Evolutionary conservation across 2,113 vertebrate species (phyloP).

Genomic region (Chiloscyllium plagiosum): DNA sequence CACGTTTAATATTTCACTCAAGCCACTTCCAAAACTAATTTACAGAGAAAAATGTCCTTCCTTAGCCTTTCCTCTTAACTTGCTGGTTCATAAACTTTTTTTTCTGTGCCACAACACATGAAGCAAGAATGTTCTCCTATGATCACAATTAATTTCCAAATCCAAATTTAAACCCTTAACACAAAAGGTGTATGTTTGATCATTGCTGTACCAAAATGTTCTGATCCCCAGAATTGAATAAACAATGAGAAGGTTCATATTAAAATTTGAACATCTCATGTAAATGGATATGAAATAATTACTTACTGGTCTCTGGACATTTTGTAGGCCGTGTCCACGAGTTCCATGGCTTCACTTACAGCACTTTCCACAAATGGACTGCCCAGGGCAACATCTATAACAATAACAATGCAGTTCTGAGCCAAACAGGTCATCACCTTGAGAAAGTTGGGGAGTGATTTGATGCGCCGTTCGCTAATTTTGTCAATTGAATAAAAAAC

Average conservation of each 20-base stretch:
- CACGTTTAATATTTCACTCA: background rate
- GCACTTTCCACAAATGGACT: slow-evolving; percentile 53
- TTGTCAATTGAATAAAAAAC: background rate
- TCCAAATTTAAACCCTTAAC: background rate
- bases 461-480: background rate
- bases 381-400: slow-evolving; percentile 41
- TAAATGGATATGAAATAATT: background rate
- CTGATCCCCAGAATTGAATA: background rate
- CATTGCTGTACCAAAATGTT: background rate
- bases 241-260: background rate
- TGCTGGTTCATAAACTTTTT: background rate
- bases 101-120: background rate
- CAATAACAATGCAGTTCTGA: background rate
- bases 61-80: background rate
- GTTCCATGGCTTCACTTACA: slow-evolving; percentile 62
- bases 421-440: background rate
- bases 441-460: background rate
- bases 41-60: background rate
- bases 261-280: background rate
- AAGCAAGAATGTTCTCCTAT: background rate
- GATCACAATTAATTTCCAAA: background rate
- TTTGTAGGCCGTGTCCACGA: slow-evolving; percentile 72
- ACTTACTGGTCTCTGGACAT: slow-evolving; percentile 56
- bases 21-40: background rate
- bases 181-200: background rate